Evolutionary conservation across 2,113 vertebrate genomes (phyloP).

Genomic region (Stictonetta naevosa): DNA sequence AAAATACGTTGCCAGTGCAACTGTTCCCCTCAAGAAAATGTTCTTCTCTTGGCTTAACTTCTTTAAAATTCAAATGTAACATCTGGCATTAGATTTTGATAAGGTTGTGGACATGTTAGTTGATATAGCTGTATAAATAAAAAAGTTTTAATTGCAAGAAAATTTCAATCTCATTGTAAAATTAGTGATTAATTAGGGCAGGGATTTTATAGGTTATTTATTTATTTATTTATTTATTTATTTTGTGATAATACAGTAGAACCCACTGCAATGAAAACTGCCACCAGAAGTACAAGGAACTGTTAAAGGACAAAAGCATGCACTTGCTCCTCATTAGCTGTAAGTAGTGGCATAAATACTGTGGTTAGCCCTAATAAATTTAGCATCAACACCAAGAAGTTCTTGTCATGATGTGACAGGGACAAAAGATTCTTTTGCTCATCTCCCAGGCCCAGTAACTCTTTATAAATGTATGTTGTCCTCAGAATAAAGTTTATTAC

Average conservation of each 20-base stretch:
- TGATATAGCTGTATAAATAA: not conserved
- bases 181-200: not conserved
- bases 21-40: not conserved
- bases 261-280: not conserved
- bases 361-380: not conserved
- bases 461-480: not conserved
- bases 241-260: not conserved
- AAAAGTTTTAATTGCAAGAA: not conserved
- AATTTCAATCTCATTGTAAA: not conserved
- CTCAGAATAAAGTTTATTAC: not conserved
- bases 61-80: not conserved
- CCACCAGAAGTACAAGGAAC: not conserved
- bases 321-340: not conserved
- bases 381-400: not conserved
- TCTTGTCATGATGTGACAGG: not conserved
- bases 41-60: not conserved
- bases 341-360: not conserved
- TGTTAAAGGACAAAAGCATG: not conserved
- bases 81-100: not conserved
- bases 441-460: not conserved
- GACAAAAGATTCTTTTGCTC: not conserved
- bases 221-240: not conserved
- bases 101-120: fast-evolving
- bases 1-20: not conserved
- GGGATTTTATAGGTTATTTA: not conserved